Evolutionary conservation across 2,113 vertebrate species (phyloP).

Genomic region (Pluvialis apricaria): DNA sequence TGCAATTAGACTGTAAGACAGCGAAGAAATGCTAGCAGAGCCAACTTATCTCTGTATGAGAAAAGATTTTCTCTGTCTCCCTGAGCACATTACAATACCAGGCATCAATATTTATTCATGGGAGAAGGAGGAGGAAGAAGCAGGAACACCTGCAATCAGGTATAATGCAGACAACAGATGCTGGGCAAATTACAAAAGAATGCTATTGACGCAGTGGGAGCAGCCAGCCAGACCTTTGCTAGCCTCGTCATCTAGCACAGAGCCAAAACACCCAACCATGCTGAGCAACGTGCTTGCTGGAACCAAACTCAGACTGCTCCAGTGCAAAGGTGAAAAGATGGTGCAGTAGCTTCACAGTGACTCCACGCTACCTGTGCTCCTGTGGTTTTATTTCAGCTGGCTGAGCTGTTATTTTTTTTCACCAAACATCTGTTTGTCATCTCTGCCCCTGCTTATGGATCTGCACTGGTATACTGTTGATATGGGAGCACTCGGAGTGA

Average conservation of each 20-base stretch:
- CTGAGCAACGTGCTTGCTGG: not conserved
- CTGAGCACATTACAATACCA: not conserved
- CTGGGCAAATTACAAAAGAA: not conserved
- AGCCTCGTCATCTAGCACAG: rapidly evolving
- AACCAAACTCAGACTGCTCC: not conserved
- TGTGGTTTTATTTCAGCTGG: not conserved
- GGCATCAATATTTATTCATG: not conserved
- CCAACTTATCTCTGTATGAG: not conserved
- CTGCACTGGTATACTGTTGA: not conserved
- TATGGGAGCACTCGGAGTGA: not conserved
- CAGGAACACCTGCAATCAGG: not conserved
- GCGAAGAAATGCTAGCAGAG: not conserved
- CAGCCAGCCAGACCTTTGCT: not conserved
- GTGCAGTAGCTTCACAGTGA: not conserved
- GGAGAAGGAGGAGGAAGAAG: not conserved
- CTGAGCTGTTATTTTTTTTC: not conserved
- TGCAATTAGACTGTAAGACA: not conserved
- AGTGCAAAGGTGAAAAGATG: not conserved
- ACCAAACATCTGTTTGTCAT: constrained; percentile 25
- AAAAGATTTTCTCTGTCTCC: not conserved
- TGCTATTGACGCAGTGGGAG: not conserved
- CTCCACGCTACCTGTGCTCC: not conserved
- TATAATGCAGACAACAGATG: not conserved
- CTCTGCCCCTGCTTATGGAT: constrained; percentile 5
- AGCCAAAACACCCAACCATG: not conserved